phyloP scores from a whole-genome alignment of 2,113 vertebrate genomes.

The Amphiprion percula region DNA sequence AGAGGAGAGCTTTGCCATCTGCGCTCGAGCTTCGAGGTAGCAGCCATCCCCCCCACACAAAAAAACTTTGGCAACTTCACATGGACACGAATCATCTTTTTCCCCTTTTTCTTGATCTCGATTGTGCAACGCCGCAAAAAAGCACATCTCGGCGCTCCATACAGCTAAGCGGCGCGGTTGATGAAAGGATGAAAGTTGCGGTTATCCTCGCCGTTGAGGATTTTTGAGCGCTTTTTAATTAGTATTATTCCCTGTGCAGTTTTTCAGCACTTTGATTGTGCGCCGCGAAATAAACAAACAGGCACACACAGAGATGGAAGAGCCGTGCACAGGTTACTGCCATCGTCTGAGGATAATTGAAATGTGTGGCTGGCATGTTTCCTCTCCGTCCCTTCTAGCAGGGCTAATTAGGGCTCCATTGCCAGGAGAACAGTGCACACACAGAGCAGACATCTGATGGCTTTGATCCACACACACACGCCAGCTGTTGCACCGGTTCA shows the following conservation, averaged over 20 bases:
- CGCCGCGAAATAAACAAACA: conserved; percentile 62
- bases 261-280: conserved; percentile 70
- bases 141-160: not conserved
- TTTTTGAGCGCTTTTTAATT: conserved; percentile 70
- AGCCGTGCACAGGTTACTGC: conserved; percentile 67
- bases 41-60: not conserved
- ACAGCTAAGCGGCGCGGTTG: conserved; percentile 2
- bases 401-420: conserved; percentile 77
- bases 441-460: conserved; percentile 68
- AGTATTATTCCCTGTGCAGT: conserved; percentile 68
- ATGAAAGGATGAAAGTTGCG: conserved; percentile 61
- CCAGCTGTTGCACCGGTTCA: conserved; percentile 79
- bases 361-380: conserved; percentile 77
- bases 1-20: conserved; percentile 24
- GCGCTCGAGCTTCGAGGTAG: not conserved
- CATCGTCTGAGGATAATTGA: conserved; percentile 77
- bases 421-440: conserved; percentile 72
- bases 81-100: not conserved
- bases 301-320: conserved; percentile 33
- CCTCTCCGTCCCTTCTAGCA: conserved; percentile 70
- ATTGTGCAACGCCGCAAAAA: not conserved
- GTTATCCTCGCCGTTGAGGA: conserved; percentile 52
- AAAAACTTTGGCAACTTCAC: conserved; percentile 36
- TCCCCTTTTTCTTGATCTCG: not conserved
- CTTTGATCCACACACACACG: conserved; percentile 76